Percentiles rank a stretch among this genome's conserved stretches.
Evolutionary conservation across 1,140 invertebrate species (phyloP).

Genomic region (Drosophila nigrodunni): DNA sequence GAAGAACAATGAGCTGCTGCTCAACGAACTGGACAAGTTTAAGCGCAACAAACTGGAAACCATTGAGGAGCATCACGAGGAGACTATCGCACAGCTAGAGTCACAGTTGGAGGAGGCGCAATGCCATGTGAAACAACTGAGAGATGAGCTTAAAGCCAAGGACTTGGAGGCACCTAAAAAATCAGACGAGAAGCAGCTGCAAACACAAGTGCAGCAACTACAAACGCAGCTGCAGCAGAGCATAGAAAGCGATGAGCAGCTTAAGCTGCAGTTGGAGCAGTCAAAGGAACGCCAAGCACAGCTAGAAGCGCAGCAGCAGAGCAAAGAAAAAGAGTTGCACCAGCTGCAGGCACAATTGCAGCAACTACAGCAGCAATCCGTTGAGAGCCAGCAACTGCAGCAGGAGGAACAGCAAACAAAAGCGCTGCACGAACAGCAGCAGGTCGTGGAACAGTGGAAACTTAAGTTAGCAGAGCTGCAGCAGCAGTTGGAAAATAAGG

Average conservation of each 20-base stretch:
- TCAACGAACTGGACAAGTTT: slow-evolving; percentile 87
- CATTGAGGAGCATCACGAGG: slow-evolving; percentile 89
- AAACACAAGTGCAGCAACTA: slow-evolving; percentile 7
- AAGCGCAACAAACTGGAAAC: slow-evolving; percentile 88
- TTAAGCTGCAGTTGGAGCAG: background rate
- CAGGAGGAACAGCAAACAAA: background rate
- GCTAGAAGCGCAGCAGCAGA: slow-evolving; percentile 11
- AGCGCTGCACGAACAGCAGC: background rate
- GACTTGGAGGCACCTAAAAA: slow-evolving; percentile 26
- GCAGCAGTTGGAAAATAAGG: background rate
- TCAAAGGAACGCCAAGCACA: background rate
- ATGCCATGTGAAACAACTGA: slow-evolving; percentile 54
- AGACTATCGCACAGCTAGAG: slow-evolving; percentile 87
- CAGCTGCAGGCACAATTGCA: slow-evolving; percentile 42
- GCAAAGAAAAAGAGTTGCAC: slow-evolving; percentile 2
- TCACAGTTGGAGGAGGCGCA: slow-evolving; percentile 86
- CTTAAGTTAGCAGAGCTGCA: background rate
- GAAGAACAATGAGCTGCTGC: slow-evolving; percentile 88
- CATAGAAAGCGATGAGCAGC: background rate
- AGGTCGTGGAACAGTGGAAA: background rate
- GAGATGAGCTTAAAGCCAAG: slow-evolving; percentile 42
- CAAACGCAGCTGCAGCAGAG: slow-evolving; percentile 3
- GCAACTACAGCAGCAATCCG: slow-evolving; percentile 28
- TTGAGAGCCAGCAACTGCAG: background rate
- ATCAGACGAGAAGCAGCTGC: slow-evolving; percentile 30